Base-by-base conservation (phyloP, 1,140 invertebrate genomes). In the Drosophila watanabei region DNA sequence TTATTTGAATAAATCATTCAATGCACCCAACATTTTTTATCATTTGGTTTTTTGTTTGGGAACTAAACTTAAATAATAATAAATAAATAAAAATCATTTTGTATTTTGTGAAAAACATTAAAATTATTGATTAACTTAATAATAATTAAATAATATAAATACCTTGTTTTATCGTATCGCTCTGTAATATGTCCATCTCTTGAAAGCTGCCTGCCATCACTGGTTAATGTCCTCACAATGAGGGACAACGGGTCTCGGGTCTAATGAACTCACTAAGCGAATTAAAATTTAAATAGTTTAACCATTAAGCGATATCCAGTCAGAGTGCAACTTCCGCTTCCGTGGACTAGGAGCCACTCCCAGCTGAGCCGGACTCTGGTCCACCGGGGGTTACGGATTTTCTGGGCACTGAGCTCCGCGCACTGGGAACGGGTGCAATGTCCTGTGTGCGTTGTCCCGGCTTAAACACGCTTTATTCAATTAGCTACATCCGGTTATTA, bases 401-500 rank as follows among this genome's bases (percentile, higher is more conserved):
- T 72, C 63, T 54, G 30, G 37, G 11, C 45, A 37, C 43, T 6
- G 51, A 33, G 39, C 49, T 80, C 24, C 37, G 49, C 37, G 49
- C 54, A 37, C 66, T 77, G 52, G 49, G 60, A 58, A 24, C 28
- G 58, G 51, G 56, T 64, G 49, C 65, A 60, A 75, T 75, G 69
- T 72, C 51, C 58, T 75, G 78, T 78, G 65, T 58, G 64, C 73
- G 71, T 56, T 79, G 63, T 90, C 75, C 70, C 63, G 73, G 72
- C 82, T 89, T 73, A 61, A 80, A 80, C 60, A 79, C 86, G 87
- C 79, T 90, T 88, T 90, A 90, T 90, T 90, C 86, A 90, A 90
- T 90, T 90, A 90, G 86, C 79, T 78, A 82, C 82, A 90, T 90
- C 87, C 82, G 86, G 84, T 90, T 90, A 90, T 90, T 90, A 90